These are phyloP conservation scores for Haliclona indistincta DNA, from an alignment of 37 sponge, comb jelly and placozoan species.

Conservation along the genomic window DNA sequence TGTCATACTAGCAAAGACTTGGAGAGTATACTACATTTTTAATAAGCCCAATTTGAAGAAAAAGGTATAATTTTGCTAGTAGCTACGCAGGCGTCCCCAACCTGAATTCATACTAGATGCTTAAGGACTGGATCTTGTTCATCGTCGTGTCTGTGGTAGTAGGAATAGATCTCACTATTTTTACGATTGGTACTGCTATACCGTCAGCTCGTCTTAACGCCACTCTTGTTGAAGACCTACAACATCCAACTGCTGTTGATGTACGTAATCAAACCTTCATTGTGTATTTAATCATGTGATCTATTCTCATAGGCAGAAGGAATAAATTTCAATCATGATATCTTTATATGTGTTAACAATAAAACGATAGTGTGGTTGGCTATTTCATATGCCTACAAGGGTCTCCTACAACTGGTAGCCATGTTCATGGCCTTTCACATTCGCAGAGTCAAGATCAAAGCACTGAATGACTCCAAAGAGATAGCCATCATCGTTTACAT, in stretches of 20 bases:
- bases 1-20: slow-evolving; percentile 32
- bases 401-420: slow-evolving; percentile 26
- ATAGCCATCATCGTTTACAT: slow-evolving; percentile 51
- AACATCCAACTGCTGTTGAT: not conserved
- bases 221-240: not conserved
- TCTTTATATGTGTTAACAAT: no score
- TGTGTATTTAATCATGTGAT: no score
- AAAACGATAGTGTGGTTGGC: slow-evolving; percentile 8
- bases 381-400: slow-evolving; percentile 15
- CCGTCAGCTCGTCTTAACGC: not conserved
- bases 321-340: no score
- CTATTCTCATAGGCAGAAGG: no score
- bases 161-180: not conserved
- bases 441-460: slow-evolving; percentile 46
- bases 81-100: not conserved
- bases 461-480: slow-evolving; percentile 59
- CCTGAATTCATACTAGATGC: no score
- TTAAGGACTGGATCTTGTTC: slow-evolving; percentile 24
- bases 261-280: no score
- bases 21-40: slow-evolving; percentile 55
- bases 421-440: slow-evolving; percentile 56
- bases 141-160: not conserved
- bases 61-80: slow-evolving; percentile 10
- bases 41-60: slow-evolving; percentile 42
- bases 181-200: not conserved